Base-by-base conservation (phyloP, 2,888 invertebrate genomes). In the Meta bourneti region DNA sequence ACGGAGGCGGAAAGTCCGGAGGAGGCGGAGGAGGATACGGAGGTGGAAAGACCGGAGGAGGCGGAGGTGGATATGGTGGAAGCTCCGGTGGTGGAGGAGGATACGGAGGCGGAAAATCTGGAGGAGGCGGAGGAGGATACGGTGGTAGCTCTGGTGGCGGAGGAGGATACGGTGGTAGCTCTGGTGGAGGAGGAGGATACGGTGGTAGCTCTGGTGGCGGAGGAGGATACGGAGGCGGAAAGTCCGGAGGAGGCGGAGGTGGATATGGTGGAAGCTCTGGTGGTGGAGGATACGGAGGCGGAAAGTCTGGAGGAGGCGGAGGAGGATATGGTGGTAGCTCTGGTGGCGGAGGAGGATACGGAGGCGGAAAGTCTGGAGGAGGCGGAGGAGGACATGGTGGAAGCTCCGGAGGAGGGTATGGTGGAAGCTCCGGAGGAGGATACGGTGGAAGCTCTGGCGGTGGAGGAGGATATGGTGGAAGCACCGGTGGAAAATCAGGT, bases 381-480 rank as follows among this genome's bases (percentile, higher is more conserved):
- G 71, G 84, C 7, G 83, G 84, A 34, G 89, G 82, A 7, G 85
- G 87, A 61, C 71, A 78, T 70, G 92, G 90, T 13, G 92, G 90
- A 20, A 72, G 90, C 16, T 71, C 82, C n/a, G 85, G 81, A 54
- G 81, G 85, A 74, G 75, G 72, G 49, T n/a, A n/a, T n/a, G 74
- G 85, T 6, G 89, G 91, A 20, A 82, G 83, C 34, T 91, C 93
- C 61, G 93, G 96, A 96, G 91, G 91, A 96, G 7, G 97, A 97
- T n/a, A 97, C 96, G 0, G 97, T 97, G 94, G 96, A 48, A 19
- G 77, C 77, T 74, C 79, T 96, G 0, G 80, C 6, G 51, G 91
- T 48, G 69, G 97, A 97, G 94, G 97, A 97, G 82, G 96, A 96
- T 94, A 97, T 97, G 83, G 78, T 19, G 84, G 84, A 71, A 9